phyloP scores from a whole-genome alignment of 2,797 vertebrate genomes.

The Sternarchorhynchus goeldii region DNA sequence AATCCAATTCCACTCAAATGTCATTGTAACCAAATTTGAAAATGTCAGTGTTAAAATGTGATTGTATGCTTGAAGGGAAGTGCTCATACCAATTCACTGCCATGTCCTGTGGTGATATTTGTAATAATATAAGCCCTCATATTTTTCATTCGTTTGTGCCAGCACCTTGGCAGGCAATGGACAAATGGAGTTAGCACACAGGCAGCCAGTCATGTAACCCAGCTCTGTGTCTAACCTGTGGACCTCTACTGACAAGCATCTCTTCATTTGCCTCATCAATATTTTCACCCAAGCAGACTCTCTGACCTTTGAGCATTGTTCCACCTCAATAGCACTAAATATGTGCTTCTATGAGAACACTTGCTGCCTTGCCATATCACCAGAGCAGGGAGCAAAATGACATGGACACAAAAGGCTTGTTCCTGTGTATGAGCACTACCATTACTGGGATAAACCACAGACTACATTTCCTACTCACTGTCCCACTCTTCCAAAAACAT shows the following conservation, averaged over 20 bases:
- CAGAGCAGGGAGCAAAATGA: conserved; percentile 25
- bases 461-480: conserved; percentile 54
- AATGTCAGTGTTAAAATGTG: too few species aligned
- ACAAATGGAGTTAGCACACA: background rate
- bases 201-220: conserved; percentile 51
- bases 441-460: conserved; percentile 59
- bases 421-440: conserved; percentile 47
- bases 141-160: too few species aligned
- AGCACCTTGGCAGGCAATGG: conserved; percentile 1
- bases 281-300: conserved; percentile 60
- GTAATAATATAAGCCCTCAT: too few species aligned
- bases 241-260: conserved; percentile 58
- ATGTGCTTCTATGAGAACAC: conserved; percentile 51
- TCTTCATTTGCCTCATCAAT: conserved; percentile 67
- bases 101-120: too few species aligned
- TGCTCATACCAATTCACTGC: too few species aligned
- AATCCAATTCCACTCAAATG: too few species aligned
- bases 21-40: too few species aligned
- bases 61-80: too few species aligned
- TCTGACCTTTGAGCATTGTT: conserved; percentile 59
- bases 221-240: conserved; percentile 42
- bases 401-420: conserved; percentile 55
- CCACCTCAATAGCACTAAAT: conserved; percentile 61
- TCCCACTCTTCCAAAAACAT: conserved; percentile 49
- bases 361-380: conserved; percentile 52